A percentile compares a stretch with the other conserved stretches of the same genome.
These are phyloP conservation scores for Neodiprion fabricii DNA, from an alignment of 1,140 invertebrate species.

Conservation along the genomic window DNA sequence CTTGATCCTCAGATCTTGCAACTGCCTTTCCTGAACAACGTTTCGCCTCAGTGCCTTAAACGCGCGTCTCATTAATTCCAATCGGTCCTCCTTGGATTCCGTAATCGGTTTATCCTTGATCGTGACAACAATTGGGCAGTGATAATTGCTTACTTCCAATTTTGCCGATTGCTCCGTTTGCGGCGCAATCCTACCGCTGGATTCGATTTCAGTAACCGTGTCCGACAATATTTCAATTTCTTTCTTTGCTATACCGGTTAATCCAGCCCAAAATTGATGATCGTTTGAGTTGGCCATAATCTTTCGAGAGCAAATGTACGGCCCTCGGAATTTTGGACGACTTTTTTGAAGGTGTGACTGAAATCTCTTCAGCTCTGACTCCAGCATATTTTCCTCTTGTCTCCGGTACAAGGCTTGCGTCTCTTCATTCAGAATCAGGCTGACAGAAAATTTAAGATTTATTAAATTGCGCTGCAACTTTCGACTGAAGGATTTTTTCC, in stretches of 20 bases:
- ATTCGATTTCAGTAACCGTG: background rate
- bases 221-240: background rate
- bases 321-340: conserved; percentile 37
- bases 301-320: conserved; percentile 36
- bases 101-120: conserved; percentile 50
- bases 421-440: conserved; percentile 24
- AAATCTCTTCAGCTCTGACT: conserved; percentile 41
- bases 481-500: too few species aligned
- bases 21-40: conserved; percentile 29
- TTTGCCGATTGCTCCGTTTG: background rate
- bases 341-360: conserved; percentile 36
- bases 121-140: conserved; percentile 48
- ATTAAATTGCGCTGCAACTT: too few species aligned
- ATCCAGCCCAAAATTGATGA: conserved; percentile 40
- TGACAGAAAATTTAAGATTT: background rate
- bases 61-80: conserved; percentile 30
- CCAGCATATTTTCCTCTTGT: conserved; percentile 28
- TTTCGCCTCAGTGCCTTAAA: conserved; percentile 36
- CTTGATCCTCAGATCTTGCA: conserved; percentile 38
- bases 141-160: background rate
- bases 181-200: background rate
- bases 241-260: background rate
- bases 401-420: conserved; percentile 29
- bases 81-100: conserved; percentile 30
- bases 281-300: conserved; percentile 37